Evolutionary conservation across 2,797 vertebrate genomes (phyloP), one percentile per base, ranked within the genome.

Genomic region (Sebastes cheni): DNA sequence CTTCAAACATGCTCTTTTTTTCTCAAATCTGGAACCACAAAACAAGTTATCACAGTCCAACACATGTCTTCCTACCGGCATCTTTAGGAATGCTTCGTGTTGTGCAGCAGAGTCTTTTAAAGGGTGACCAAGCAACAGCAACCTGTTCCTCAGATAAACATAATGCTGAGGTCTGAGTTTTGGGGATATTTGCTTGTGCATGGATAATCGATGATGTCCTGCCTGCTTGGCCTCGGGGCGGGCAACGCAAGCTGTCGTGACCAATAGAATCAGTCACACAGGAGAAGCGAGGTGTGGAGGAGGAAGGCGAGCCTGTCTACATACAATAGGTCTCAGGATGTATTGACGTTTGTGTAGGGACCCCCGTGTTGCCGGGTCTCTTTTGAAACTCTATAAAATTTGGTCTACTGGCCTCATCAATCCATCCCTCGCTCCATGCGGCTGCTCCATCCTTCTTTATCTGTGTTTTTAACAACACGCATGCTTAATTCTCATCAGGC

Each of bases 161-260:
- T 62, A 69, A 79, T 58, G 32, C 62, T 5, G 29, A 65, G 70
- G 80, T 79, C 74, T 79, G 75, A 67, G 59, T 85, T 89, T 84
- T 68, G 79, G 75, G 60, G 60, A 55, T 87, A 13, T 78, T 62
- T 88, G 79, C 68, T 52, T 52, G 52, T 55, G 79, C 89, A 72
- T 85, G 14, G 87, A 89, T 89, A 94, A 93, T 91, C 88, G n/a
- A 87, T 90, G 81, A 81, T 62, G 67, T 78, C 66, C 62, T 46
- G 50, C 50, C 50, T 62, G 75, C 65, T 66, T 68, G 80, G 80
- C 89, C 69, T 86, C 55, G 2, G 86, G 87, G 75, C 8, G 14
- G 50, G 64, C 62, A 7, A 81, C 77, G 83, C 58, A 5, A 87
- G 74, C 74, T 70, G 66, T 70, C 64, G 39, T 67, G 81, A 59